A percentile compares a stretch with the other conserved stretches of the same genome.
These are phyloP conservation scores for Pampusana beccarii DNA, from an alignment of 2,113 vertebrate genomes.

Conservation along the genomic window DNA sequence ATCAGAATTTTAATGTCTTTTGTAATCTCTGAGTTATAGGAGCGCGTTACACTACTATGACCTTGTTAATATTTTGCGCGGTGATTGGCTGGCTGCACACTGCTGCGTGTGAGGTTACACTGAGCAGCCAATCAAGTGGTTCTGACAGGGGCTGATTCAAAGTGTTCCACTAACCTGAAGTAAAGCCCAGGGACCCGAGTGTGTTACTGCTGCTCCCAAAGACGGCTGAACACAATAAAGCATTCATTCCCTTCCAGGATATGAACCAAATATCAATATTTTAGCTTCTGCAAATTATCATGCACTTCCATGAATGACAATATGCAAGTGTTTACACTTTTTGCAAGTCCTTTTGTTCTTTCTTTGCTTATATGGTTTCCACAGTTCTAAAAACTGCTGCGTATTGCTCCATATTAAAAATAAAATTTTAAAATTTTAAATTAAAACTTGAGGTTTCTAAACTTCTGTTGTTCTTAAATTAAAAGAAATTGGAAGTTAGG, in stretches of 20 bases:
- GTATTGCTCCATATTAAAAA: background rate
- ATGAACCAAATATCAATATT: background rate
- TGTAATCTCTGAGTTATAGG: slow-evolving; percentile 82
- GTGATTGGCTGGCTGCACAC: slow-evolving; percentile 66
- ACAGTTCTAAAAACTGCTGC: background rate
- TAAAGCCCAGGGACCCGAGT: background rate
- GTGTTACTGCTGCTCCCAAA: background rate
- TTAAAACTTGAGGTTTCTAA: background rate
- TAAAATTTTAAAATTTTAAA: no score
- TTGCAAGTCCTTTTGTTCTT: background rate
- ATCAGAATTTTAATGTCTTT: slow-evolving; percentile 85
- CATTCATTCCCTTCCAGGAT: background rate
- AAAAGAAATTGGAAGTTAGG: background rate
- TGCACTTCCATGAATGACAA: background rate
- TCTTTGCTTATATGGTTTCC: background rate
- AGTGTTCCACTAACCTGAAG: slow-evolving; percentile 37
- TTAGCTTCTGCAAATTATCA: background rate
- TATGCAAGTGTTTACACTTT: background rate
- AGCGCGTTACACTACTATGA: slow-evolving; percentile 76
- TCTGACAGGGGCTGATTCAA: slow-evolving; percentile 19
- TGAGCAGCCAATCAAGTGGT: slow-evolving; percentile 62
- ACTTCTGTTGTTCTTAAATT: background rate
- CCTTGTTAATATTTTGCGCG: slow-evolving; percentile 80
- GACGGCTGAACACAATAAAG: background rate
- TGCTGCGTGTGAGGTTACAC: slow-evolving; percentile 51